Evolutionary conservation across 2,888 invertebrate genomes (phyloP), one percentile per base, ranked within the genome.

Genomic region (Acrobeloides nanus): DNA sequence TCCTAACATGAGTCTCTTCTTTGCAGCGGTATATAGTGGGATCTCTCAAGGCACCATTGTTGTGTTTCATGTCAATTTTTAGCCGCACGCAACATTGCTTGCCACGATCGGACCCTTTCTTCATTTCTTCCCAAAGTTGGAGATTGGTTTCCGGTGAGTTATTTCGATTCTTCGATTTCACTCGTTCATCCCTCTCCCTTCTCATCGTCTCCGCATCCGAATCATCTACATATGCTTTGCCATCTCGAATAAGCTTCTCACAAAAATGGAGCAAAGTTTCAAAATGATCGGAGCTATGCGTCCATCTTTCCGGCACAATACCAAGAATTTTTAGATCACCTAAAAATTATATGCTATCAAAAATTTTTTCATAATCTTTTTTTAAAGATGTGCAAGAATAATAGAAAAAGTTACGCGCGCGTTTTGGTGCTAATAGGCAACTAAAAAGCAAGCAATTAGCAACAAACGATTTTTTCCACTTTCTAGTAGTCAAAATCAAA

Each of bases 11-110:
- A 1, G 83, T 80, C 74, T 95, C 93, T 42, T 84, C 84, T 77
- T 99, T 99, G 78, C 93, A 97, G 15, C 97, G 81, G 76, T 93
- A 99, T 70, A 99, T 92, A 21, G 95, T 93, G 25, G 97, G 97
- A 80, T 99, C 97, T 27, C 97, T 81, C 82, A 99, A 78, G 68
- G 93, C 95, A 1, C 97, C 97, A 76, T 97, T 99, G 17, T 84
- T 80, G 0, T 90, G 90, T 66, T 84, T 81, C 89, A 95, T 95
- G 76, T 93, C 89, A 51, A 99, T 92, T 79, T 92, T 95, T 0
- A 92, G 92, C 43, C 97, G 82, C 0, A 97, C 89, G 74, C 92
- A 92, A 74, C 88, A 93, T 63, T 84, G 83, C 53, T 86, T 84
- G 0, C 97, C 97, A 3, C 76, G 74, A 8, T 78, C 79, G 0